Conservation (phyloP, 2,888 invertebrate genomes). For the Caenorhabditis japonica region DNA sequence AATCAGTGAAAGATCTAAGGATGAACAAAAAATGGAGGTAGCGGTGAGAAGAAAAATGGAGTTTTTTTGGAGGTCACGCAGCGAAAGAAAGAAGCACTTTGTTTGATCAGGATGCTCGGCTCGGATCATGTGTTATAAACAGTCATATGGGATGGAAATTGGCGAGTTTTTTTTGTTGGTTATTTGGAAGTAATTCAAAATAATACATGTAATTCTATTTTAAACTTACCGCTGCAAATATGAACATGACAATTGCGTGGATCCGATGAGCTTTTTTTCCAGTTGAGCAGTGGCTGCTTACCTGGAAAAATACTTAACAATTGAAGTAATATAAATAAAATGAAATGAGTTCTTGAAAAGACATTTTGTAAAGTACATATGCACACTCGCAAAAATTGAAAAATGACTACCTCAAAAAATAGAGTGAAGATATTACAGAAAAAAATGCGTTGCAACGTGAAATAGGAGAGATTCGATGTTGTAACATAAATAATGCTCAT, state of each 20-base stretch:
- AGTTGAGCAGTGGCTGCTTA: conserved; percentile 13
- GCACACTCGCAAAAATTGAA: too few species aligned
- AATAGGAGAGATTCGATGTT: conserved; percentile 34
- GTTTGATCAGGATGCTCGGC: conserved; percentile 40
- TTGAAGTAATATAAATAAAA: too few species aligned
- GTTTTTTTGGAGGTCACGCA: conserved; percentile 28
- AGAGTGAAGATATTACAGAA: background rate
- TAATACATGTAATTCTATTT: too few species aligned
- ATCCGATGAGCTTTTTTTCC: background rate
- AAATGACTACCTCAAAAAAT: too few species aligned
- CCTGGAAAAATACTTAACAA: conserved; percentile 30
- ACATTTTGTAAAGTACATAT: too few species aligned
- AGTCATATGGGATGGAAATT: conserved; percentile 39
- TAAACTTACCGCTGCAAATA: conserved; percentile 45
- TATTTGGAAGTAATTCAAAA: too few species aligned
- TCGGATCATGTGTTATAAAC: conserved; percentile 18
- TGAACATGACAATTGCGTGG: conserved; percentile 18
- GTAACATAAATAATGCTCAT: conserved; percentile 44
- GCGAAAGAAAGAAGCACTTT: conserved; percentile 19
- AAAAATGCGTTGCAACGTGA: conserved; percentile 10
- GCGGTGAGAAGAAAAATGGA: too few species aligned
- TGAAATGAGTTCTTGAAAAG: too few species aligned
- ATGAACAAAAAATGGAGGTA: conserved; percentile 3
- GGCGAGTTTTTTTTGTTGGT: too few species aligned
- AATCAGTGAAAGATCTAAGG: too few species aligned